Base-by-base conservation (phyloP, 2,888 invertebrate genomes). In the Aricia artaxerxes region DNA sequence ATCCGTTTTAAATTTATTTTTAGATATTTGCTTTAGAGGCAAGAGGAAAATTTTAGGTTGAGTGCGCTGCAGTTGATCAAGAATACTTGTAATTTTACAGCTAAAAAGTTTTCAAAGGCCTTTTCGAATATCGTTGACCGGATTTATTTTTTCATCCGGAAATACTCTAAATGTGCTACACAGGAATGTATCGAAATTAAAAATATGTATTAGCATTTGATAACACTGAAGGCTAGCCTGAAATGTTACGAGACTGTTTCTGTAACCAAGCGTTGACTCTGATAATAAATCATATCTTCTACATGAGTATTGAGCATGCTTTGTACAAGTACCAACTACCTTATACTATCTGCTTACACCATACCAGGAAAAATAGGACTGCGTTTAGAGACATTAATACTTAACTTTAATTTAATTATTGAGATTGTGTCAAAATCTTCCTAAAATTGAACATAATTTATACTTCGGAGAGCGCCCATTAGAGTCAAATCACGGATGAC, bases 71-170 rank as follows among this genome's bases (percentile, higher is more conserved):
- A 73, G n/a, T 38, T 38, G 69, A 73, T 73, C 73, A 44, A 73
- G 73, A 44, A 73, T 73, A 40, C 44, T 72, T 40, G 73, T 73
- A 73, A 44, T 44, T 73, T 73, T 73, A 73, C 73, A 73, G 73
- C 44, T 73, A 13, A 73, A 69, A 44, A 44, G 44, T 44, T 73
- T 44, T 73, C 44, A 73, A 44, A 44, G 24, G 73, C 24, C 44
- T 73, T 73, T 73, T 69, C 35, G 24, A 44, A 44, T 73, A 73
- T 73, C n/a, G 73, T 44, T 73, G 73, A 73, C 44, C 44, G 73
- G 16, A 38, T 69, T 69, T 69, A 44, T n/a, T n/a, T 73, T 73
- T 73, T 24, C 44, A 73, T 73, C 24, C 3, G 73, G 73, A 16
- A 40, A 73, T n/a, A 40, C 35, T 38, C 69, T 69, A 73, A 73